Evolutionary conservation across 2,888 invertebrate species (phyloP).

Genomic region (Corbicula japonica): DNA sequence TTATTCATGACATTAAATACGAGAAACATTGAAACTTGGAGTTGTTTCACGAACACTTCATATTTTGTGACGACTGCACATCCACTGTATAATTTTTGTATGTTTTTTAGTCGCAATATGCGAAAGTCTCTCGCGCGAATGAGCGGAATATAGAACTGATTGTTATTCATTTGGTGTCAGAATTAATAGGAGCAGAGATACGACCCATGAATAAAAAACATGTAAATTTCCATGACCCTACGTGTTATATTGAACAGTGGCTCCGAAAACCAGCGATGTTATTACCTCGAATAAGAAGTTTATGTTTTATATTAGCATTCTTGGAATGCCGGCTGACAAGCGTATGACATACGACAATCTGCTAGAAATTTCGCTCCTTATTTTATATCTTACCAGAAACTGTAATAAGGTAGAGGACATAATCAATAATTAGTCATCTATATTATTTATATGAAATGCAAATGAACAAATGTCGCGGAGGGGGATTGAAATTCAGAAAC

Average conservation of each 20-base stretch:
- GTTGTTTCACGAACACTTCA: too few species aligned
- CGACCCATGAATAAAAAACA: slow-evolving; percentile 42
- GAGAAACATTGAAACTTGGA: too few species aligned
- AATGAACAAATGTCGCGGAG: not conserved
- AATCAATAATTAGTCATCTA: slow-evolving; percentile 20
- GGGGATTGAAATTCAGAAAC: too few species aligned
- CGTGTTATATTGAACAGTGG: slow-evolving; percentile 20
- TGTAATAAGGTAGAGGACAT: slow-evolving; percentile 9
- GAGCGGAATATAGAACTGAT: slow-evolving; percentile 12
- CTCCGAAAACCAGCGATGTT: slow-evolving; percentile 19
- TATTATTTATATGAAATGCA: slow-evolving; percentile 19
- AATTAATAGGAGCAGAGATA: slow-evolving; percentile 15
- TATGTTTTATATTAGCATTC: slow-evolving; percentile 42
- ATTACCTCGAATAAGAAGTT: slow-evolving; percentile 29
- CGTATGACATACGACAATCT: slow-evolving; percentile 29
- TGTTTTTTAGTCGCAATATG: not conserved
- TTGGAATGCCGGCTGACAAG: slow-evolving; percentile 19
- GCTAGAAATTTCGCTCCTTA: not conserved
- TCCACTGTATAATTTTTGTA: not conserved
- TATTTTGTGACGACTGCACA: too few species aligned
- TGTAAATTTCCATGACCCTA: slow-evolving; percentile 21
- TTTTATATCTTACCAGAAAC: not conserved
- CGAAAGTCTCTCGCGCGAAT: slow-evolving; percentile 2
- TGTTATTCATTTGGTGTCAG: slow-evolving; percentile 42
- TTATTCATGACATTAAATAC: too few species aligned